Conservation (phyloP, 1,140 invertebrate genomes). For the Manduca sexta region DNA sequence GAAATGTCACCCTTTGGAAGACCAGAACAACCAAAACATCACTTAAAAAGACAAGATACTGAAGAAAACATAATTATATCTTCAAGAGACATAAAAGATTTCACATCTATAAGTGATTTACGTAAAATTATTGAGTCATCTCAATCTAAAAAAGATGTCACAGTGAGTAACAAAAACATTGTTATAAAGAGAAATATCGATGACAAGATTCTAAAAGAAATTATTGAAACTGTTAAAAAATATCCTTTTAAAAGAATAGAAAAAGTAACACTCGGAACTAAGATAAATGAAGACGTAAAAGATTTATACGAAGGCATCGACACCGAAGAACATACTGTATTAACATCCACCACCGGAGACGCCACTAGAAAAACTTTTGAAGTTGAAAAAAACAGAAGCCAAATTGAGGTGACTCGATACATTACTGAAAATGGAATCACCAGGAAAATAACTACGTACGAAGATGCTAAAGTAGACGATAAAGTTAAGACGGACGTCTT, state of each 20-base stretch:
- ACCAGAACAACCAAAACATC: constrained; percentile 57
- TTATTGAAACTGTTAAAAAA: constrained; percentile 65
- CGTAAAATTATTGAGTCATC: constrained; percentile 62
- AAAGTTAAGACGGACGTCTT: constrained; percentile 68
- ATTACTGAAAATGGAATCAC: constrained; percentile 71
- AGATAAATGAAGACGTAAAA: constrained; percentile 65
- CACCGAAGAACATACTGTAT: constrained; percentile 51
- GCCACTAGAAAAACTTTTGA: constrained; percentile 66
- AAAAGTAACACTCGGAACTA: constrained; percentile 62
- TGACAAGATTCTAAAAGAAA: constrained; percentile 60
- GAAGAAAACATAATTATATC: constrained; percentile 67
- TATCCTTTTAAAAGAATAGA: constrained; percentile 67
- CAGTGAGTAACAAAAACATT: constrained; percentile 64
- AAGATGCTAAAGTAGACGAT: constrained; percentile 69
- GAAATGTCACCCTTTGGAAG: constrained; percentile 60
- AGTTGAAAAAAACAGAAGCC: constrained; percentile 66
- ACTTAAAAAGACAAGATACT: constrained; percentile 63
- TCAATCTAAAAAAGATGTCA: constrained; percentile 54
- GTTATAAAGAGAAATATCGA: constrained; percentile 65
- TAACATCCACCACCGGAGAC: constrained; percentile 54
- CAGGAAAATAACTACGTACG: constrained; percentile 68
- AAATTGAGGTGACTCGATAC: constrained; percentile 69
- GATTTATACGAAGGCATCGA: constrained; percentile 66
- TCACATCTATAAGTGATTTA: constrained; percentile 63
- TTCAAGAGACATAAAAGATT: constrained; percentile 66